phyloP scores from a whole-genome alignment of 2,113 vertebrate species.

The Mesitornis unicolor region DNA sequence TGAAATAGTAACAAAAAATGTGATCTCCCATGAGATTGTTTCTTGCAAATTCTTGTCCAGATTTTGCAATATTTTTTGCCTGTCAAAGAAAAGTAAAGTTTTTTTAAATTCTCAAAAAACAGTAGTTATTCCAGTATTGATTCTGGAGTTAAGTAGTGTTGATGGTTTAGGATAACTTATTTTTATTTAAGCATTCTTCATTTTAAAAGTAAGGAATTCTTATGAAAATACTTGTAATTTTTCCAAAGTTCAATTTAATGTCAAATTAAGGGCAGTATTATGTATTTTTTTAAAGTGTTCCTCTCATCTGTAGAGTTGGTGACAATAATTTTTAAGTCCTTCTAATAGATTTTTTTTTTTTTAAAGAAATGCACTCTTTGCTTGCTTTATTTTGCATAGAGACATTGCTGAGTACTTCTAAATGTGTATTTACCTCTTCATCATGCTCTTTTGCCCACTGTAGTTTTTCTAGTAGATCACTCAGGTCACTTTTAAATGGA shows the following conservation, averaged over 20 bases:
- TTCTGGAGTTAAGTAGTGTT: neutral
- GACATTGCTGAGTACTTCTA: neutral
- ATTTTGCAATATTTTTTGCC: slow-evolving; percentile 87
- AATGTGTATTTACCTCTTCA: slow-evolving; percentile 78
- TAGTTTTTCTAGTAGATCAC: slow-evolving; percentile 91
- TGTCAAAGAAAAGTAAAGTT: slow-evolving; percentile 46
- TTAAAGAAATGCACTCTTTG: neutral
- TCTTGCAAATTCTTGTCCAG: slow-evolving; percentile 91
- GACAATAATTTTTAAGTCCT: neutral
- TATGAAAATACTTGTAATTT: neutral
- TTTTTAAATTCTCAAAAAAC: neutral
- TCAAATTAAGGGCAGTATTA: neutral
- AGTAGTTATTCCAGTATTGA: neutral
- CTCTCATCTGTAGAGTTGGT: neutral
- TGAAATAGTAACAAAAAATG: slow-evolving; percentile 95
- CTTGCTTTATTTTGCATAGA: neutral
- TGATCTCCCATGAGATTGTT: slow-evolving; percentile 89
- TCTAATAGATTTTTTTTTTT: neutral
- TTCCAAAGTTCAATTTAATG: neutral
- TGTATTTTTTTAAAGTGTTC: neutral
- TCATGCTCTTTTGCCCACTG: slow-evolving; percentile 93
- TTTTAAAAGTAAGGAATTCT: neutral
- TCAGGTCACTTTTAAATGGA: slow-evolving; percentile 88
- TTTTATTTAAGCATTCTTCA: neutral
- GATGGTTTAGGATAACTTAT: neutral